Evolutionary conservation across 35 echinoderm and acorn worm species (phyloP).

Genomic region (Diadema setosum): DNA sequence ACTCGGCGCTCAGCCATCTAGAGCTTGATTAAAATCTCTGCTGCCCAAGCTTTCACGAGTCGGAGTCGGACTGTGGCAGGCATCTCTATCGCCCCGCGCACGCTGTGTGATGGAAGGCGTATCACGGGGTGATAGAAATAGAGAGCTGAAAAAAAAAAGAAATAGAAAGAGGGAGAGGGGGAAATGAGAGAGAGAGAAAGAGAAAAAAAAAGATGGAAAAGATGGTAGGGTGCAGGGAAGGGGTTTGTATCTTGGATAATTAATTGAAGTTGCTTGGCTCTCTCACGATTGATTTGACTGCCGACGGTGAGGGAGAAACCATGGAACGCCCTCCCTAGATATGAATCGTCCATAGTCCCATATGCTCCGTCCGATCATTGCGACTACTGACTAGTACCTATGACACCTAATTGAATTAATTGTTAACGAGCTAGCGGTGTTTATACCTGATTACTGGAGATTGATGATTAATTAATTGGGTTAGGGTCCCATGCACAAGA

Average conservation of each 20-base stretch:
- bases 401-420: conserved; percentile 36
- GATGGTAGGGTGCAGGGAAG: not conserved
- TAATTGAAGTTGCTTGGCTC: conserved; percentile 11
- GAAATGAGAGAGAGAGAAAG: not conserved
- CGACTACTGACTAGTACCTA: not conserved
- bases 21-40: conserved; percentile 12
- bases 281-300: not conserved
- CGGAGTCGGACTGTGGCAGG: not conserved
- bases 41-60: not conserved
- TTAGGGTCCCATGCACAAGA: not conserved
- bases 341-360: not conserved
- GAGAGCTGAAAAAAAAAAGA: not conserved
- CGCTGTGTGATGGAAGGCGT: no score
- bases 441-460: conserved; percentile 28
- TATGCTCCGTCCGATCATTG: not conserved
- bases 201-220: not conserved
- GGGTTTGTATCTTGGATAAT: not conserved
- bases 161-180: not conserved
- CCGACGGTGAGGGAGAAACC: no score
- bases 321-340: conserved; percentile 3
- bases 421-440: conserved; percentile 24
- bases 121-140: not conserved
- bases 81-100: no score
- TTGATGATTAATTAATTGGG: conserved; percentile 31
- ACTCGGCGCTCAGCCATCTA: not conserved